phyloP scores from a whole-genome alignment of 2,888 invertebrate species.

The Cinara cedri region DNA sequence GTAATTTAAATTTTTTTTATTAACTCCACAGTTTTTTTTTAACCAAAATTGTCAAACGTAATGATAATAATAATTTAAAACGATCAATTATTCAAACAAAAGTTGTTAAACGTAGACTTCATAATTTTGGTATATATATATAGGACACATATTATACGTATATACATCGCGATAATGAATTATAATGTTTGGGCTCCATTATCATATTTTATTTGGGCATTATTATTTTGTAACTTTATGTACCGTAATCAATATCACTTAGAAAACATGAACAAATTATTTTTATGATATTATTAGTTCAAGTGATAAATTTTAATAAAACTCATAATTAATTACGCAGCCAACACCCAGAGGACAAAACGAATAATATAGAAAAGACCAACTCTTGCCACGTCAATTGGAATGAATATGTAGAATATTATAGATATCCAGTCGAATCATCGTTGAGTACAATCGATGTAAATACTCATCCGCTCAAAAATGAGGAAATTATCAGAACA shows the following conservation, averaged over 20 bases:
- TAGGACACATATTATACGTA: too few relatives aligned
- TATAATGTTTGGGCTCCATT: too few relatives aligned
- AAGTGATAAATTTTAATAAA: neutral
- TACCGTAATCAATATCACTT: slow-evolving; percentile 11
- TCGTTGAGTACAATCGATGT: neutral
- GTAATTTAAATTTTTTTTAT: too few relatives aligned
- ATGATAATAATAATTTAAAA: too few relatives aligned
- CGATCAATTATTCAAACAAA: too few relatives aligned
- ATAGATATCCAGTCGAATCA: slow-evolving; percentile 1
- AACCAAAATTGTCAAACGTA: too few relatives aligned
- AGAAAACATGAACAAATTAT: neutral
- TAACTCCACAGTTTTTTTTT: too few relatives aligned
- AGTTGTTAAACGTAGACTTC: too few relatives aligned
- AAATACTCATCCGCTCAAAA: neutral
- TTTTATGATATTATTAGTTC: too few relatives aligned
- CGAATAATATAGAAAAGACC: neutral
- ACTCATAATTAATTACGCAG: neutral
- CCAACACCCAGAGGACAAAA: neutral
- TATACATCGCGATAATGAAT: too few relatives aligned
- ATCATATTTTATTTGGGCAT: neutral
- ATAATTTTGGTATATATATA: too few relatives aligned
- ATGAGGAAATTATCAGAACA: neutral
- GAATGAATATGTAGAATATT: slow-evolving; percentile 10
- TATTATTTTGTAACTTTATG: neutral
- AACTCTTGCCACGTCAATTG: slow-evolving; percentile 4